Base-by-base conservation (phyloP, 2,888 invertebrate species). In the Latheticus oryzae region DNA sequence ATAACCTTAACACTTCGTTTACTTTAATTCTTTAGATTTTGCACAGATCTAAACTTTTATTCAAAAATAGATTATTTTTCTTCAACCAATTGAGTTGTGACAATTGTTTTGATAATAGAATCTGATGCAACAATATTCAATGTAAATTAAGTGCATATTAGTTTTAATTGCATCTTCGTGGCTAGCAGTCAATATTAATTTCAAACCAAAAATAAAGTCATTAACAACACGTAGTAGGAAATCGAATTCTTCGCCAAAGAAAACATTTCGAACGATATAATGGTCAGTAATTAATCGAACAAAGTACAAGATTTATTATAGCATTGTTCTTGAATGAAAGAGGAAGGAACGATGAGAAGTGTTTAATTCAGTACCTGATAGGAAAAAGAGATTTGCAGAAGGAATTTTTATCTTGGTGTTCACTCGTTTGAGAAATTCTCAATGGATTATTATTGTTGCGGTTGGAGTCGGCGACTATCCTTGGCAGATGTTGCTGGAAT, bases 401-500 rank as follows among this genome's bases (percentile, higher is more conserved):
- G 5, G n/a, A n/a, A n/a, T n/a, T 21, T 21, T 21, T 5, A 21
- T 21, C 21, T 5, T 5, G 28, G 11, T 21, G 21, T 21, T 3
- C 21, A 21, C 21, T 21, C 4, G 21, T 21, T 21, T 21, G 3
- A n/a, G n/a, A n/a, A n/a, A n/a, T n/a, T n/a, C n/a, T n/a, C n/a
- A n/a, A n/a, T n/a, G 8, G 26, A 26, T 5, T 26, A 13, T 30
- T 11, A 8, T 30, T 35, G 35, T 33, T 5, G 33, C 33, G 33
- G 33, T 15, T 13, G 48, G 35, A 30, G 21, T 37, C 4, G 11
- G 52, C 33, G 43, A 54, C 35, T 28, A 54, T 45, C 53, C 53
- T 45, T 38, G 54, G 59, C 54, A 55, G 59, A 59, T 59, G 54
- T 43, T 59, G 54, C 55, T 54, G 50, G 59, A 59, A 59, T 59